Conservation (phyloP, 2,888 invertebrate genomes). For the Epinotia bilunana region DNA sequence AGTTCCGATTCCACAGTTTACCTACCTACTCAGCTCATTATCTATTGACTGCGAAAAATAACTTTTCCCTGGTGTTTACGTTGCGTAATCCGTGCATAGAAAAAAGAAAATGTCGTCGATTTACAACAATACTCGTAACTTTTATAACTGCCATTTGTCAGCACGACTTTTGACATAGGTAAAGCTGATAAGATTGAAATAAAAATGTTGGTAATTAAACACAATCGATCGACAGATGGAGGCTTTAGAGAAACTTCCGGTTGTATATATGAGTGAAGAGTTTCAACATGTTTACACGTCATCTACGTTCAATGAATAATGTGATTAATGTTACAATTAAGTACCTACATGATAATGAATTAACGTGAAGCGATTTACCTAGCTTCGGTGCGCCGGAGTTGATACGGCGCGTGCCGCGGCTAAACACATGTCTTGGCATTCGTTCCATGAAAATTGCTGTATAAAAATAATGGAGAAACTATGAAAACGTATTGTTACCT, state of each 20-base stretch:
- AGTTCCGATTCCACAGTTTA: neutral
- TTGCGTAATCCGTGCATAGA: constrained; percentile 4
- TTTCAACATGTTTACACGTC: constrained; percentile 52
- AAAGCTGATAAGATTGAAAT: constrained; percentile 10
- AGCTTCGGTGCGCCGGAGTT: constrained; percentile 6
- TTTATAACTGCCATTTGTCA: constrained; percentile 20
- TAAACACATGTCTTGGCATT: constrained; percentile 32
- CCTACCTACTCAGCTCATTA: neutral
- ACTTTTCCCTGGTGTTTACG: neutral
- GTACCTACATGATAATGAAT: constrained; percentile 7
- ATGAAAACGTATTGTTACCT: constrained; percentile 24
- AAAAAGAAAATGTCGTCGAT: neutral
- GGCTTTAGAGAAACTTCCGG: constrained; percentile 41
- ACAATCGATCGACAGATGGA: constrained; percentile 45
- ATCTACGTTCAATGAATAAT: constrained; percentile 7
- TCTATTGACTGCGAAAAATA: neutral
- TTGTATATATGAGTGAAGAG: constrained; percentile 56
- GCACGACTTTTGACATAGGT: constrained; percentile 11
- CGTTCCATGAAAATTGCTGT: constrained; percentile 21
- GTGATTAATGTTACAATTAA: constrained; percentile 5
- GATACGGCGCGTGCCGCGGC: constrained; percentile 27
- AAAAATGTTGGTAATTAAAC: constrained; percentile 46
- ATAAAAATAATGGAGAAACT: constrained; percentile 33
- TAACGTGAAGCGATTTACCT: neutral
- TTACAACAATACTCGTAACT: neutral